Evolutionary conservation across 2,797 vertebrate species (phyloP), one percentile per base, ranked within the genome.

Genomic region (Gila robusta): DNA sequence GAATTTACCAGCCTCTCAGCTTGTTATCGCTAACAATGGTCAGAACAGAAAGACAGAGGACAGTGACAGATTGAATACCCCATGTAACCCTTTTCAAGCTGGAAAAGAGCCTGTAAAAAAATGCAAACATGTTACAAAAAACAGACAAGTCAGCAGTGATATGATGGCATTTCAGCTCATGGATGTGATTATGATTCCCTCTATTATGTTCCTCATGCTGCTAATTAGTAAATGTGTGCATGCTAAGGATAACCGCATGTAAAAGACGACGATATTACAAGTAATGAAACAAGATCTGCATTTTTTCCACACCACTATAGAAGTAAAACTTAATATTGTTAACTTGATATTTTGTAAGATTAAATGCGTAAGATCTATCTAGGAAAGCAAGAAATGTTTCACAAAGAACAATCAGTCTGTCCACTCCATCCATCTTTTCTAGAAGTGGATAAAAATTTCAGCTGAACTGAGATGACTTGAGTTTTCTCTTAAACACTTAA

Each of bases 1-100:
- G 44, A 77, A 86, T 82, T 66, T 32, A 80, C n/a, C 78, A 80
- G 26, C 39, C 26, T 66, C 21, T 54, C 66, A 39, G 32, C 66
- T 26, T 23, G 26, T 81, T 39, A 35, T 28, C 1, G 0, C 39
- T 69, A 17, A 70, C 79, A 70, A 70, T 17, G 28, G 64, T 52
- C 19, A 67, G 41, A 69, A 73, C 9, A 59, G 54, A 73, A 56
- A 76, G n/a, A 35, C 17, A 19, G 23, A 9, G 23, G 16, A 83
- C 9, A 39, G 3, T 11, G 16, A 62, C 19, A 62, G 19, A 39
- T 72, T 0, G 8, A 56, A 39, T 79, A 37, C n/a, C 77, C 56
- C 32, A 66, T 32, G 47, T 66, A 79, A 32, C n/a, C 2, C 59
- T 79, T 23, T 28, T 9, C 26, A 66, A 32, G 28, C 39, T 16